Conservation (phyloP, 1,140 invertebrate species). For the Dufourea novaeangliae region DNA sequence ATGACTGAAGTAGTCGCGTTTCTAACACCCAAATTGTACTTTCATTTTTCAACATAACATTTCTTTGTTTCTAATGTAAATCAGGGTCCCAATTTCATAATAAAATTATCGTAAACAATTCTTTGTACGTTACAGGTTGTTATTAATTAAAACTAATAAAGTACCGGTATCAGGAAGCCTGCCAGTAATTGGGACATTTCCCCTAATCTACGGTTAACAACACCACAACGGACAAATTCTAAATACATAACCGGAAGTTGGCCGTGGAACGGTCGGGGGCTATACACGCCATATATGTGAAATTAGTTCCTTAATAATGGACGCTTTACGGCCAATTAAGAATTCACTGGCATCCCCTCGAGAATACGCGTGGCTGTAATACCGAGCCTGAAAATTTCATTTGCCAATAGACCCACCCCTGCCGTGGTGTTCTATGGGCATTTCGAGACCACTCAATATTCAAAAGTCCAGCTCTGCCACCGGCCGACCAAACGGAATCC, state of each 20-base stretch:
- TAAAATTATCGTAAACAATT: too few species aligned
- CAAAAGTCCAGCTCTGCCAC: slow-evolving; percentile 22
- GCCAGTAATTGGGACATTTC: too few species aligned
- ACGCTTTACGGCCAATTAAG: slow-evolving; percentile 25
- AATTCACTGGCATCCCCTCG: slow-evolving; percentile 21
- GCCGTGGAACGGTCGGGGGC: background rate
- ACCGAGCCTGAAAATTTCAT: slow-evolving; percentile 38
- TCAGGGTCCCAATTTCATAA: too few species aligned
- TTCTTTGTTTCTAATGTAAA: too few species aligned
- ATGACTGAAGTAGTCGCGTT: too few species aligned
- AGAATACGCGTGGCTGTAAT: background rate
- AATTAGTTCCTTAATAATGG: slow-evolving; percentile 51
- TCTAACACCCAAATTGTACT: too few species aligned
- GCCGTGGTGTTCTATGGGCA: background rate
- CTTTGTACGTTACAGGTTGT: too few species aligned
- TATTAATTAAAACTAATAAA: too few species aligned
- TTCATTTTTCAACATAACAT: too few species aligned
- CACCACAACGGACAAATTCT: slow-evolving; percentile 10
- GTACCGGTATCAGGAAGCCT: too few species aligned
- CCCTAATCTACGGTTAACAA: too few species aligned
- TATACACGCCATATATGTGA: slow-evolving; percentile 8
- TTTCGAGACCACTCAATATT: slow-evolving; percentile 34
- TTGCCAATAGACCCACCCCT: slow-evolving; percentile 20
- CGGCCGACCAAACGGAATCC: background rate
- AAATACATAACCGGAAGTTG: slow-evolving; percentile 17